Percentiles rank a stretch among this genome's conserved stretches.
Conservation (phyloP, 2,888 invertebrate species). For the Branchipolynoe longqiensis region DNA sequence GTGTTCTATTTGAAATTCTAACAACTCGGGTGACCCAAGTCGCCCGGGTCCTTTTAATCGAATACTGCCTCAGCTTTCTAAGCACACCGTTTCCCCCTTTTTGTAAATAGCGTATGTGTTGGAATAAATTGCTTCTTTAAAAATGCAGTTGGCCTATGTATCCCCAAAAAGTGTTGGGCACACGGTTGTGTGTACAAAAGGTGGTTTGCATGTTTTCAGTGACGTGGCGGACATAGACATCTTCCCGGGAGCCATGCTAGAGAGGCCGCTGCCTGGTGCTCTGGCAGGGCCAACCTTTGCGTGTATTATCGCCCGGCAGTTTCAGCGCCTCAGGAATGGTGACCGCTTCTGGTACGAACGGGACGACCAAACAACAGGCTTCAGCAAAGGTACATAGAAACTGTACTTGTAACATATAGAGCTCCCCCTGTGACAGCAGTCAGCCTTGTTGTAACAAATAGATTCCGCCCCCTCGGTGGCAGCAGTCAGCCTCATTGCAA, state of each 20-base stretch:
- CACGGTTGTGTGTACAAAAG: too few species aligned
- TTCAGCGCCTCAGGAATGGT: conserved; percentile 89
- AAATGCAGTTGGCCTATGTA: too few species aligned
- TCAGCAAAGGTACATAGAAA: conserved; percentile 75
- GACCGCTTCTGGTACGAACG: conserved; percentile 96
- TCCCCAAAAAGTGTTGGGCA: too few species aligned
- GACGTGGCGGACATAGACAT: conserved; percentile 92
- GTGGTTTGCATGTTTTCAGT: conserved; percentile 78
- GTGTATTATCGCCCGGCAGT: conserved; percentile 93
- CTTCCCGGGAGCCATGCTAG: conserved; percentile 93
- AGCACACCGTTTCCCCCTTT: too few species aligned
- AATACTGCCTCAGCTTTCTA: too few species aligned
- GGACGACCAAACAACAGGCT: conserved; percentile 56
- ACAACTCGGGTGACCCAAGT: too few species aligned
- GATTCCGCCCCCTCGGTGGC: neutral
- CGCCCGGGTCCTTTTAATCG: too few species aligned
- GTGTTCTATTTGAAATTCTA: too few species aligned
- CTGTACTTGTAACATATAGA: neutral
- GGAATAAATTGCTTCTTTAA: too few species aligned
- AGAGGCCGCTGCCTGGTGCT: conserved; percentile 88
- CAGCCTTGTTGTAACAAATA: neutral
- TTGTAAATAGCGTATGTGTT: too few species aligned
- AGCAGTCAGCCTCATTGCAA: too few species aligned
- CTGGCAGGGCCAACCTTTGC: conserved; percentile 92
- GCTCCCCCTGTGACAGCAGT: neutral